Evolutionary conservation across 2,113 vertebrate species (phyloP).

Genomic region (Sapayoa aenigma): DNA sequence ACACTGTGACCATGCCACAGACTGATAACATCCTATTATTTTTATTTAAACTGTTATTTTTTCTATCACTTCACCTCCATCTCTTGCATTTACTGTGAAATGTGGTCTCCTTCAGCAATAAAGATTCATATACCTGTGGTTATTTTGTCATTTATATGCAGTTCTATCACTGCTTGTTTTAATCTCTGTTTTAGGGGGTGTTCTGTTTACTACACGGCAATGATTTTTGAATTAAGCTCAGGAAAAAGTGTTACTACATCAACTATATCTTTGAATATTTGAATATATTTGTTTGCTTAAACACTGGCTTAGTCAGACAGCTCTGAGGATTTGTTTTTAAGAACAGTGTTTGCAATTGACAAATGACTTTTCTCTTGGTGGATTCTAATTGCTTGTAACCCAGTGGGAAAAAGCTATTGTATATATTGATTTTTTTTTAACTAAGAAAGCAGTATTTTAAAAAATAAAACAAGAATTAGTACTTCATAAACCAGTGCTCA

Average conservation of each 20-base stretch:
- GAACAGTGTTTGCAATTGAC: slow-evolving; percentile 13
- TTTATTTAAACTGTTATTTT: background rate
- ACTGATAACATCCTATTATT: background rate
- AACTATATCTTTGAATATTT: slow-evolving; percentile 65
- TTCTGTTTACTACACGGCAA: slow-evolving; percentile 40
- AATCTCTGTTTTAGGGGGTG: slow-evolving; percentile 49
- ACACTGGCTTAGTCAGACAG: slow-evolving; percentile 46
- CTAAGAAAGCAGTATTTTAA: background rate
- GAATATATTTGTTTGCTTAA: slow-evolving; percentile 65
- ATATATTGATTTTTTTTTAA: background rate
- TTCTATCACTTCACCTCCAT: background rate
- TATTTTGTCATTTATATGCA: slow-evolving; percentile 69
- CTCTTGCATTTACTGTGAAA: slow-evolving; percentile 24
- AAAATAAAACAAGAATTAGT: slow-evolving; percentile 5
- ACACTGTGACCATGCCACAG: background rate
- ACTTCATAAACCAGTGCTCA: slow-evolving; percentile 7
- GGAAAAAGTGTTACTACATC: slow-evolving; percentile 49
- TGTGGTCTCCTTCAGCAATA: background rate
- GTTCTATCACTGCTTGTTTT: slow-evolving; percentile 29
- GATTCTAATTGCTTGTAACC: slow-evolving; percentile 45
- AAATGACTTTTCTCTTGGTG: slow-evolving; percentile 38
- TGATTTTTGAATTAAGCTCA: slow-evolving; percentile 62
- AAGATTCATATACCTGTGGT: slow-evolving; percentile 42
- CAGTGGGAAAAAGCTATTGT: background rate
- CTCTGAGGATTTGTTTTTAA: slow-evolving; percentile 33